Evolutionary conservation across 2,888 invertebrate species (phyloP).

Genomic region (Epistrophe eligans): DNA sequence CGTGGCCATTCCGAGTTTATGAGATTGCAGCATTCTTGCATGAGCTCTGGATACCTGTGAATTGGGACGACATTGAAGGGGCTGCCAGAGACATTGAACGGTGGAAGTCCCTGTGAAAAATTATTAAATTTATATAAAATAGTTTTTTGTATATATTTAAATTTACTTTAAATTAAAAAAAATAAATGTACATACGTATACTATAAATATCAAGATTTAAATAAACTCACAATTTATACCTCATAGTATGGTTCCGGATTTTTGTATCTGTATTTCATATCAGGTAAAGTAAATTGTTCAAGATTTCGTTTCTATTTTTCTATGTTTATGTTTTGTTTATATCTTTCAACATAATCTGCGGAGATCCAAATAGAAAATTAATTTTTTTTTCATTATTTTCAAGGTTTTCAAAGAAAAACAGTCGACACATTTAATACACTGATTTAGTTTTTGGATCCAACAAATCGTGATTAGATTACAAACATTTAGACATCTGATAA

Average conservation of each 20-base stretch:
- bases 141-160: background rate
- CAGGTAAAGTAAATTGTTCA: slow-evolving; percentile 69
- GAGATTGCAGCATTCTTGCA: slow-evolving; percentile 89
- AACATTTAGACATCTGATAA: background rate
- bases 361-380: slow-evolving; percentile 49
- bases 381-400: slow-evolving; percentile 12
- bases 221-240: slow-evolving; percentile 79
- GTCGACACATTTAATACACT: slow-evolving; percentile 39
- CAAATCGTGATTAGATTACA: background rate
- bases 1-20: slow-evolving; percentile 95
- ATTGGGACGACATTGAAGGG: slow-evolving; percentile 87
- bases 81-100: slow-evolving; percentile 83
- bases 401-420: slow-evolving; percentile 12
- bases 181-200: background rate
- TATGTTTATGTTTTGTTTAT: slow-evolving; percentile 19
- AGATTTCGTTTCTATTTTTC: slow-evolving; percentile 28
- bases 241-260: slow-evolving; percentile 83
- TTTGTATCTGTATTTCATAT: slow-evolving; percentile 83
- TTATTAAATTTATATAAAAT: slow-evolving; percentile 6
- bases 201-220: slow-evolving; percentile 24
- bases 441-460: background rate
- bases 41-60: slow-evolving; percentile 89
- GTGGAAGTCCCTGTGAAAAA: slow-evolving; percentile 82
- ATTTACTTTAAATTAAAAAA: background rate
- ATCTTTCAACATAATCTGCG: slow-evolving; percentile 55